Evolutionary conservation across 2,888 invertebrate genomes (phyloP).

Genomic region (Mesorhabditis sp.): DNA sequence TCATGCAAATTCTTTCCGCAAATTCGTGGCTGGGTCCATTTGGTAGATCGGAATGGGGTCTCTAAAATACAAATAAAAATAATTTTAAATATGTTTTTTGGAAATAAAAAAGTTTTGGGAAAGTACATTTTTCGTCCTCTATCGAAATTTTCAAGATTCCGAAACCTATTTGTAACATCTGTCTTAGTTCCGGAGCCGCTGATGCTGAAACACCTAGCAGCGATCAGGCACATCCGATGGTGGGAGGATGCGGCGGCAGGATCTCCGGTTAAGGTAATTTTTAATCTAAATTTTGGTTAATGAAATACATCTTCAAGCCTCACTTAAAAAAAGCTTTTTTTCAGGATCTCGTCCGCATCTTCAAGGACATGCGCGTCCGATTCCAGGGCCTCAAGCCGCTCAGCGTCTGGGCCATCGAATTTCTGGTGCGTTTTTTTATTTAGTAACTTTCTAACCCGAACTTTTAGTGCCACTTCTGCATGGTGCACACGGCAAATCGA

Average conservation of each 20-base stretch:
- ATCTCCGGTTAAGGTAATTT: neutral
- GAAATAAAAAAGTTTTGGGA: neutral
- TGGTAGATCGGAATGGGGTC: no score
- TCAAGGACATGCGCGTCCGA: neutral
- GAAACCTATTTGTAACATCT: no score
- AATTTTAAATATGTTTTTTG: no score
- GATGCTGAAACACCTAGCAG: neutral
- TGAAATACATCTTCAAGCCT: no score
- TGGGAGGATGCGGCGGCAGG: conserved; percentile 4
- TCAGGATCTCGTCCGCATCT: conserved; percentile 4
- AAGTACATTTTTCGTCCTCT: neutral
- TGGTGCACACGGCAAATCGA: neutral
- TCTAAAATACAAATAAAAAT: no score
- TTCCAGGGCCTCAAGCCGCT: neutral
- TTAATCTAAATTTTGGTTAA: no score
- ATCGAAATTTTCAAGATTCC: neutral
- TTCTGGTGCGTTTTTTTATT: neutral
- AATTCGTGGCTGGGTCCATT: no score
- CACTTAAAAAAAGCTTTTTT: neutral
- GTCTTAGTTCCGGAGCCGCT: neutral
- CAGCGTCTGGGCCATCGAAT: conserved; percentile 5
- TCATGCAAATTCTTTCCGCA: no score
- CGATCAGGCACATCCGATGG: neutral
- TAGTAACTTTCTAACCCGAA: neutral
- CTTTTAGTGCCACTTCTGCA: conserved; percentile 4